phyloP scores from a whole-genome alignment of 2,797 vertebrate species.

The Sebastes glaucus region DNA sequence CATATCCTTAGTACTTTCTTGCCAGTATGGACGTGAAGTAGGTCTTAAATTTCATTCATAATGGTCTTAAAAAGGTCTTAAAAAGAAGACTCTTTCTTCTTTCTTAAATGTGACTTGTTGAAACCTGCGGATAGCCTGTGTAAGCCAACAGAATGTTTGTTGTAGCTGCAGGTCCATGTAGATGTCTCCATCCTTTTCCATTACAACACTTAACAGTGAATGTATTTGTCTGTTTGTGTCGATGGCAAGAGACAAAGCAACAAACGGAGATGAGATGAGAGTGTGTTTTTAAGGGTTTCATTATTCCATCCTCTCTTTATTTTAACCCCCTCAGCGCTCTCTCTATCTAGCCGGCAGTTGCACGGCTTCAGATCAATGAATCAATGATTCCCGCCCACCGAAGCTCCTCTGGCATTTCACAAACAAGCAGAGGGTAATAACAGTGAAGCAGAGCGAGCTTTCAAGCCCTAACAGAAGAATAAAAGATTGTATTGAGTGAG shows the following conservation, averaged over 20 bases:
- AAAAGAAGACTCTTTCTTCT: too few species aligned
- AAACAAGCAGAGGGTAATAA: constrained; percentile 61
- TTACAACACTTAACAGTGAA: background rate
- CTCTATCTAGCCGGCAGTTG: constrained; percentile 26
- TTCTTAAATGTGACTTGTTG: too few species aligned
- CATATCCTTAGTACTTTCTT: too few species aligned
- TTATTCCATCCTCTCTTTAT: background rate
- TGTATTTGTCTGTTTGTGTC: background rate
- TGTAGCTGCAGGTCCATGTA: too few species aligned
- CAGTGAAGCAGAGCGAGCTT: constrained; percentile 6
- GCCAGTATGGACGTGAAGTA: too few species aligned
- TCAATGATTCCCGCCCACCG: constrained; percentile 60
- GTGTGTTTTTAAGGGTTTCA: constrained; percentile 21
- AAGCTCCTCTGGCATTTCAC: constrained; percentile 60
- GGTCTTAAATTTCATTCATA: too few species aligned
- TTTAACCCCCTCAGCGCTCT: constrained; percentile 9
- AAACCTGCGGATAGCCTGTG: too few species aligned
- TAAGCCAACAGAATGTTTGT: too few species aligned
- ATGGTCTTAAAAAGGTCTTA: too few species aligned
- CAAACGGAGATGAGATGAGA: background rate
- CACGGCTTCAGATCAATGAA: constrained; percentile 68
- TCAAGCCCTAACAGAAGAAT: constrained; percentile 31
- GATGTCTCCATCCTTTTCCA: too few species aligned
- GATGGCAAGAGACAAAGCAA: constrained; percentile 1
- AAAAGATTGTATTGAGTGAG: constrained; percentile 35